phyloP scores from a whole-genome alignment of 2,797 vertebrate species.

The Discoglossus pictus region DNA sequence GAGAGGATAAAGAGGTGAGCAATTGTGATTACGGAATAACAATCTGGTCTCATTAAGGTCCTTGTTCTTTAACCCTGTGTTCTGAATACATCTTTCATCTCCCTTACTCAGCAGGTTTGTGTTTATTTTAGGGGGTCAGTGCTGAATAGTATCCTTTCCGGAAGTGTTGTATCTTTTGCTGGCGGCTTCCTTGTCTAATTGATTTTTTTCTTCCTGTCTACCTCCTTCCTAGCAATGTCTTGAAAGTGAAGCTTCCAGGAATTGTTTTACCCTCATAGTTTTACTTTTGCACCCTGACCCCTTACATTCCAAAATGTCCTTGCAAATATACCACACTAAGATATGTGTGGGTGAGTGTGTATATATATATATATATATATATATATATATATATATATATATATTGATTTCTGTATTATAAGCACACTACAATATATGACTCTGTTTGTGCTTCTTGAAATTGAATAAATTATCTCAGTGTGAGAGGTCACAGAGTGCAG shows the following conservation, averaged over 20 bases:
- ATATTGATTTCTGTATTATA: too few species aligned
- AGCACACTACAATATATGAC: too few species aligned
- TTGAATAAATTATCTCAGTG: too few species aligned
- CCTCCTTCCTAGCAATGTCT: slow-evolving; percentile 45
- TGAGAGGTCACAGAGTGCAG: too few species aligned
- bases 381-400: too few species aligned
- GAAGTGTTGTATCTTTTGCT: slow-evolving; percentile 46
- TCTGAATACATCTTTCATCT: slow-evolving; percentile 27
- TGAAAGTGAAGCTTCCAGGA: slow-evolving; percentile 47
- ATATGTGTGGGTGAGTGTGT: too few species aligned
- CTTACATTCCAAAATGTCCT: slow-evolving; percentile 1
- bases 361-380: too few species aligned
- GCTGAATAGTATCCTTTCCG: slow-evolving; percentile 49
- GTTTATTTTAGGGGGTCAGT: slow-evolving; percentile 29
- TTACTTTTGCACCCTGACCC: slow-evolving; percentile 36
- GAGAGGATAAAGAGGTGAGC: too few species aligned
- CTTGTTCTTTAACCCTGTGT: slow-evolving; percentile 2
- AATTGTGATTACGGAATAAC: too few species aligned
- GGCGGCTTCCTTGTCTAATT: slow-evolving; percentile 47
- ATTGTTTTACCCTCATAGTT: slow-evolving; percentile 34
- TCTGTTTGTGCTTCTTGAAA: too few species aligned
- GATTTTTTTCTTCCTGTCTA: slow-evolving; percentile 50
- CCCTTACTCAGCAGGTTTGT: slow-evolving; percentile 40
- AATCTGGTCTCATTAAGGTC: too few species aligned
- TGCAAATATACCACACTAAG: too few species aligned